Evolutionary conservation across 1,140 invertebrate species (phyloP).

Genomic region (Zelostemma sp.): DNA sequence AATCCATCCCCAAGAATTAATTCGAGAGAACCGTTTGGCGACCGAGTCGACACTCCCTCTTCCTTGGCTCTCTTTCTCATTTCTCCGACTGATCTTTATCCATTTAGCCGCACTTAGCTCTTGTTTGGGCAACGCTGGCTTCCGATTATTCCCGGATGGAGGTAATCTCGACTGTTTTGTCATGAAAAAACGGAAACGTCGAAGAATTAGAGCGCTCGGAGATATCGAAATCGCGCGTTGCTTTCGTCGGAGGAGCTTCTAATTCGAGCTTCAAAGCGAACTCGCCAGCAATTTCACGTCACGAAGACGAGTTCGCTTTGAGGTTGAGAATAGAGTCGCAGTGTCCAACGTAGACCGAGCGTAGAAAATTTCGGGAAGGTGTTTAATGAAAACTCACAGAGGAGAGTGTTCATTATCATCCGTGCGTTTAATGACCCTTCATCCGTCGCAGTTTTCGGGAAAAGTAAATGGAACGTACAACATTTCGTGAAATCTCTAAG

Average conservation of each 20-base stretch:
- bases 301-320: constrained; percentile 53
- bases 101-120: constrained; percentile 55
- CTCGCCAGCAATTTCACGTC: constrained; percentile 56
- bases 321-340: constrained; percentile 41
- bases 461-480: background rate
- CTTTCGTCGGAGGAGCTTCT: constrained; percentile 42
- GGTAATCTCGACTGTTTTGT: constrained; percentile 14
- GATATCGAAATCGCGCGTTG: background rate
- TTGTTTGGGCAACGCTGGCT: constrained; percentile 52
- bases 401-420: constrained; percentile 53
- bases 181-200: background rate
- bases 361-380: constrained; percentile 46
- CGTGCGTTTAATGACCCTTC: constrained; percentile 56
- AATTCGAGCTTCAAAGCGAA: constrained; percentile 67
- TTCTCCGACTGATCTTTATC: constrained; percentile 51
- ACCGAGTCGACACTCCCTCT: constrained; percentile 56
- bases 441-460: constrained; percentile 15
- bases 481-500: background rate
- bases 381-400: constrained; percentile 48
- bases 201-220: background rate
- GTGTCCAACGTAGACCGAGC: constrained; percentile 51
- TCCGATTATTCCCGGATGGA: constrained; percentile 32
- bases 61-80: constrained; percentile 38
- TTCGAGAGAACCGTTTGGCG: constrained; percentile 68
- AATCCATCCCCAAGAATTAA: constrained; percentile 70